Percentiles rank a stretch among this genome's conserved stretches.
Evolutionary conservation across 2,888 invertebrate species (phyloP).

Genomic region (Leistus spinibarbis): DNA sequence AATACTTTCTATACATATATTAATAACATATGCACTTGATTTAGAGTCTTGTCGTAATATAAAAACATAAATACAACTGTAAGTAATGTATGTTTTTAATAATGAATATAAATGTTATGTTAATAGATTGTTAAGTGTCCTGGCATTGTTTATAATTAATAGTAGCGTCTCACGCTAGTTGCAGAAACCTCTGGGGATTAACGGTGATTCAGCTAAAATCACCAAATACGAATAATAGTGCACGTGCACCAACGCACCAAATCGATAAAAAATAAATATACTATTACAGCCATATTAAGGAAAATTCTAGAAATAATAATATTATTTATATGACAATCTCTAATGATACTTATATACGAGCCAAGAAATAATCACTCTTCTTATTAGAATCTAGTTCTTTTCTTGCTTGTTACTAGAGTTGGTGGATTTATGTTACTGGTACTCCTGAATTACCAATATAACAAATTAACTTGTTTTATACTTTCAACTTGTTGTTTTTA

Average conservation of each 20-base stretch:
- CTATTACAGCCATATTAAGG: conserved; percentile 25
- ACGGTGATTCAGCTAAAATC: neutral
- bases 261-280: neutral
- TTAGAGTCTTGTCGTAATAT: neutral
- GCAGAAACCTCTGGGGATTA: too few relatives aligned
- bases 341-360: conserved; percentile 3
- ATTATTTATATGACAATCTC: conserved; percentile 17
- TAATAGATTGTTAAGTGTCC: too few relatives aligned
- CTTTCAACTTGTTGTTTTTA: neutral
- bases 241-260: neutral
- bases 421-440: conserved; percentile 31
- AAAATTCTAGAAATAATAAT: conserved; percentile 15
- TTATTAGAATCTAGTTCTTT: conserved; percentile 36
- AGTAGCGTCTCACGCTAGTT: too few relatives aligned
- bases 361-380: conserved; percentile 22
- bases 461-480: conserved; percentile 38
- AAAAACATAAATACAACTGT: neutral
- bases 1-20: too few relatives aligned
- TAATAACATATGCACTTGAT: too few relatives aligned
- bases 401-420: conserved; percentile 37
- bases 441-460: conserved; percentile 35
- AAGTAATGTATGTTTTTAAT: neutral
- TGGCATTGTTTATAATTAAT: too few relatives aligned
- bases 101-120: neutral
- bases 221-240: neutral